Conservation (phyloP, 2,797 vertebrate species). For the Darevskia mixta region DNA sequence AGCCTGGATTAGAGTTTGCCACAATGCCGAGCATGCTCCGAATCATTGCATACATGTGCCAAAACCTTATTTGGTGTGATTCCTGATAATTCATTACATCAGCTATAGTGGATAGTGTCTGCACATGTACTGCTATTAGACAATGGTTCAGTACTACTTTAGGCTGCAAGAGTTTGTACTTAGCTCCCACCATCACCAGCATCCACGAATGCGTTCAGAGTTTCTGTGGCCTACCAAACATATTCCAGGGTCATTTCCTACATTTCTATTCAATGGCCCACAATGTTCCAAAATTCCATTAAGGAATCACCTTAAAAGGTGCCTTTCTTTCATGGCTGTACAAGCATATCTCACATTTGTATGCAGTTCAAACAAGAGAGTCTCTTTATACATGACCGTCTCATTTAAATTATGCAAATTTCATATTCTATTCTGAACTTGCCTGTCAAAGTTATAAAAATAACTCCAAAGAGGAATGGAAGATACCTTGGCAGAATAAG, state of each 20-base stretch:
- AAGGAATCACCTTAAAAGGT: constrained; percentile 17
- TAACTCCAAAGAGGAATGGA: constrained; percentile 26
- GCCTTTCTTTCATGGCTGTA: constrained; percentile 33
- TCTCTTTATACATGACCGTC: constrained; percentile 29
- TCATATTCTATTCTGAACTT: constrained; percentile 21
- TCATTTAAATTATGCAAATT: constrained; percentile 57
- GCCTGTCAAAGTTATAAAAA: constrained; percentile 43
- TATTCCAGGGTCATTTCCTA: not conserved
- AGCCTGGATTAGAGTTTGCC: too few species aligned
- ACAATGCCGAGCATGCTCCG: too few species aligned
- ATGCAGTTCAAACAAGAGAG: constrained; percentile 22
- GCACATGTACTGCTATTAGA: not conserved
- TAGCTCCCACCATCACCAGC: not conserved
- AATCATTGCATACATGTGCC: too few species aligned
- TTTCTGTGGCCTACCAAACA: not conserved
- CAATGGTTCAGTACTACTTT: not conserved
- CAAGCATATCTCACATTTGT: constrained; percentile 36
- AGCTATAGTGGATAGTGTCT: not conserved
- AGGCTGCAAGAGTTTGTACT: not conserved
- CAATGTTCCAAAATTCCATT: constrained; percentile 6
- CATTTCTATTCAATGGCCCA: not conserved
- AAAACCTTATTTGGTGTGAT: too few species aligned
- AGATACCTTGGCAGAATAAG: constrained; percentile 32
- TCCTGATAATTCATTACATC: too few species aligned
- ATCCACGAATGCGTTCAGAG: not conserved